Evolutionary conservation across 2,888 invertebrate genomes (phyloP), one percentile per base, ranked within the genome.

Genomic region (Pristionchus mayeri): DNA sequence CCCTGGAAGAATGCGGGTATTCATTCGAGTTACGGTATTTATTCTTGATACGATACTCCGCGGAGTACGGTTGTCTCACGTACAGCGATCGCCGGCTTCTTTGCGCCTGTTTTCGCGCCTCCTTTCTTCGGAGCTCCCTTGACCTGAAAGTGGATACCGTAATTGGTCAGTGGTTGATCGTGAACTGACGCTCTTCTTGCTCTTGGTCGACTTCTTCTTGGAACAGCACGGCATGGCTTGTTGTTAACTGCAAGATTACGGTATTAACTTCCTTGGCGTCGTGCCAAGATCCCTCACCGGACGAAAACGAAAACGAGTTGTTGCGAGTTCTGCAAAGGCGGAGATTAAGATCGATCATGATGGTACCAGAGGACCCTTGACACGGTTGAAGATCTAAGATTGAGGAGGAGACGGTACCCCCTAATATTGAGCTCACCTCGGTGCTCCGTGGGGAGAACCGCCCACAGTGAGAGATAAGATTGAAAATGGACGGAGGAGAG

Each of bases 251-350:
- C 18, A 67, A 63, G 34, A 13, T 6, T 44, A 44, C 44, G 6
- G 44, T 44, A 44, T 9, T 44, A 6, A n/a, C 67, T n/a, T 4
- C 3, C 18, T 24, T 6, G 21, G 54, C 54, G n/a, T 21, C 16
- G 54, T 13, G 54, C 54, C 54, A 54, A 30, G 34, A 3, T 0
- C 7, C 21, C 67, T 67, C 37, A 67, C 67, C 71, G 71, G 40
- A 40, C 30, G 71, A 71, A 2, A 40, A 13, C 71, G 71, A 44
- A 44, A 71, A 71, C 71, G 71, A 71, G 40, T 71, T n/a, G 71
- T 40, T 71, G 40, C 24, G 71, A 71, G 71, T n/a, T 24, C 71
- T 71, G 40, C 21, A 71, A 67, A 11, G 40, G 9, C 18, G n/a
- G 0, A 1, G 37, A 18, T 63, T 24, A n/a, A n/a, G n/a, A n/a